Evolutionary conservation across 2,888 invertebrate species (phyloP), one percentile per base, ranked within the genome.

Genomic region (Chaetogeoica ovagalla): DNA sequence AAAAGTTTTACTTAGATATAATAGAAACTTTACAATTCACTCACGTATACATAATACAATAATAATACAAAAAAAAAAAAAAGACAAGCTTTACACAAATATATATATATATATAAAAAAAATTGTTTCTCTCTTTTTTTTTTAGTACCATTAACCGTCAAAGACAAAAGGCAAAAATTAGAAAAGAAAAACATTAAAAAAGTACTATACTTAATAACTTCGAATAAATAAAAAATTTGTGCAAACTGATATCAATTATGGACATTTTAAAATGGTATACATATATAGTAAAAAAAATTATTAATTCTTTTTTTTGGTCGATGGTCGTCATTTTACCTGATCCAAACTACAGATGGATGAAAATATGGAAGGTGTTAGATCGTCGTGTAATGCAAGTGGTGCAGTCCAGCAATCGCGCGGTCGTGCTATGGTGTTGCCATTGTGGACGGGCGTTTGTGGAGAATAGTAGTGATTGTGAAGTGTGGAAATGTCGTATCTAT

Each of bases 291-390:
- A 52, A 62, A 30, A 66, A 74, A 65, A 74, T 21, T 30, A 30
- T 4, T 30, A 30, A 2, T 19, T 21, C n/a, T 21, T 3, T 60
- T 23, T 17, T 23, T 62, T 43, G 23, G 37, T 59, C 15, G 11
- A 37, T 21, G 17, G 8, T 19, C 19, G 9, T 43, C n/a, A 62
- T 71, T 79, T 71, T n/a, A 63, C 71, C 63, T 65, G 60, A 63
- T 79, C 79, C 70, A 79, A 43, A 82, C 84, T 84, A 77, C 84
- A 83, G 81, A 84, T 84, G 0, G 85, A 85, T 13, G 85, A 85
- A 70, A 85, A 83, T 23, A 85, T 83, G 4, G 85, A 85, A 39
- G 85, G 85, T 11, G 85, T 85, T 66, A 85, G 82, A 73, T 85
- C 85, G 81, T 85, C 85, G 43, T 83, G 84, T 48, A 83, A 82